Evolutionary conservation across 2,113 vertebrate species (phyloP).

Genomic region (Forbesichthys agassizii): DNA sequence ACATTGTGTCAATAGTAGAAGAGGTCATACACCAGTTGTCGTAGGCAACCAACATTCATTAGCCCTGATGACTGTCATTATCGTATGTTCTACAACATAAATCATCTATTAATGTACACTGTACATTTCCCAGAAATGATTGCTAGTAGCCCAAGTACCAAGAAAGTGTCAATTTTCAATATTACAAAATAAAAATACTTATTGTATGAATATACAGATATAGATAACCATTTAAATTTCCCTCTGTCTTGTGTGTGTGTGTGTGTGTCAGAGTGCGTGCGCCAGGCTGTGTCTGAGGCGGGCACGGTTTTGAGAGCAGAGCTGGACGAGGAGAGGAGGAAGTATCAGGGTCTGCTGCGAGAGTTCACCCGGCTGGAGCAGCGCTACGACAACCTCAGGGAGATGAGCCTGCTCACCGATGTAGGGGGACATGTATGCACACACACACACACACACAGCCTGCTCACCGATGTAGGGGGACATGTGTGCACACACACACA

Average conservation of each 20-base stretch:
- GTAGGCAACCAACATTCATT: no score
- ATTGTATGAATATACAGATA: no score
- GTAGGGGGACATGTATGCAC: conserved; percentile 38
- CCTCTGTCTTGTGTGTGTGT: conserved; percentile 1
- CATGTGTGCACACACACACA: not conserved
- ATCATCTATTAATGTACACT: no score
- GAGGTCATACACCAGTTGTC: no score
- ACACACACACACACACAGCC: not conserved
- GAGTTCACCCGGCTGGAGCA: conserved; percentile 80
- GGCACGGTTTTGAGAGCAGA: conserved; percentile 58
- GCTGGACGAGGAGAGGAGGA: conserved; percentile 77
- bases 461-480: not conserved
- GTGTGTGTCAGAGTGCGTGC: conserved; percentile 50
- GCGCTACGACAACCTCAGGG: conserved; percentile 77
- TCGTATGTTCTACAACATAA: no score
- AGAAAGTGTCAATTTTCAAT: no score
- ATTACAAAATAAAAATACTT: no score
- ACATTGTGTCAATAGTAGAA: no score
- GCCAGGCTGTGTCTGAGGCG: conserved; percentile 33
- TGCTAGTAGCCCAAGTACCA: no score
- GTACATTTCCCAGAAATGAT: no score
- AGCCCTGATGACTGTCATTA: no score
- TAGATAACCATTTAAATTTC: not conserved
- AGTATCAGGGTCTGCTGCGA: conserved; percentile 77
- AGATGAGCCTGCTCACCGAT: conserved; percentile 76